Conservation (phyloP, 2,797 vertebrate species). For the Orestias chungarensis region DNA sequence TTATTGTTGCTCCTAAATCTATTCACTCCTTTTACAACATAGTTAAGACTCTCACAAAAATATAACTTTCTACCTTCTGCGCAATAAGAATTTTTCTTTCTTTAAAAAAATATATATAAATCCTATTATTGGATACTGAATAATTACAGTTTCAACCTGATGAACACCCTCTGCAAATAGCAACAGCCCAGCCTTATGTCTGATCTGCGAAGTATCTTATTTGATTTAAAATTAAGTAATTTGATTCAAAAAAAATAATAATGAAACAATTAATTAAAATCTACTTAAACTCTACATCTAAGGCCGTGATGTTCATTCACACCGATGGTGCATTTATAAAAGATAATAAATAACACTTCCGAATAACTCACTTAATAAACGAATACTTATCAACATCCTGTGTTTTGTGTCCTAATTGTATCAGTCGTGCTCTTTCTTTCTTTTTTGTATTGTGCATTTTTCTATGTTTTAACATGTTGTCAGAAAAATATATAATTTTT, state of each 20-base stretch:
- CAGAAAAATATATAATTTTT: constrained; percentile 10
- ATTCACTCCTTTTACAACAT: too few relatives aligned
- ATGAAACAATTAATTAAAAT: too few relatives aligned
- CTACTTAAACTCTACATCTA: too few relatives aligned
- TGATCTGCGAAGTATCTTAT: neutral
- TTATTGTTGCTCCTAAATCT: neutral
- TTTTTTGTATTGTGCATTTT: too few relatives aligned
- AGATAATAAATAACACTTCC: too few relatives aligned
- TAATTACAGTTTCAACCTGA: neutral
- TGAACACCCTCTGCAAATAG: neutral
- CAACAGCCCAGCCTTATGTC: neutral
- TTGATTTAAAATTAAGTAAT: neutral
- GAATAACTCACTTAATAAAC: neutral
- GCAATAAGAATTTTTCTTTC: too few relatives aligned
- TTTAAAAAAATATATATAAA: neutral
- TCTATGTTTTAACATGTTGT: too few relatives aligned
- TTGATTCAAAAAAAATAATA: too few relatives aligned
- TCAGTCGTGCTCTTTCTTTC: neutral
- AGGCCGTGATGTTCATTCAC: too few relatives aligned
- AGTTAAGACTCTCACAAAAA: too few relatives aligned
- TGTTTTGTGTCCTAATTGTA: neutral
- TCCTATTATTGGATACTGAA: neutral
- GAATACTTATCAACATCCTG: neutral
- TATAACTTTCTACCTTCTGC: too few relatives aligned
- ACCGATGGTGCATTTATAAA: too few relatives aligned